Evolutionary conservation across 2,113 vertebrate genomes (phyloP), one percentile per base, ranked within the genome.

Genomic region (Poeciliopsis prolifica): DNA sequence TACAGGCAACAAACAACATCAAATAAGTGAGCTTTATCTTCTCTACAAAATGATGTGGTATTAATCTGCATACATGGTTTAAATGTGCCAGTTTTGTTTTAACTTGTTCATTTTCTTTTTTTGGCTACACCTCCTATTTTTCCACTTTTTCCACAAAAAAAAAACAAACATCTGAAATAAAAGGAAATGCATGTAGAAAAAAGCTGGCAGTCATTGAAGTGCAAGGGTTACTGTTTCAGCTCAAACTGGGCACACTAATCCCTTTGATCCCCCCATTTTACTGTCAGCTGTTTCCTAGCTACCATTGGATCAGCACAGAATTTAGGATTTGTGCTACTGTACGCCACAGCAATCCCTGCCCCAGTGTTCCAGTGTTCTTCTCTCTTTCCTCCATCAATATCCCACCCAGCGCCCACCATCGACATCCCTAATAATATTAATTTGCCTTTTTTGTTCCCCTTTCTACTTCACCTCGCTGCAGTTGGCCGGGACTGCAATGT

Each of bases 201-300:
- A 81, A 81, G 80, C 78, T 79, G 66, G 82, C 70, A 72, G 79
- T 63, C 72, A 68, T 78, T 79, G 86, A 77, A 79, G 78, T 75
- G 83, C 85, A 85, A 78, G 90, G 90, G 91, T 88, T 89, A 86
- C 80, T 82, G 88, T 92, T 91, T 87, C 77, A 85, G 85, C 86
- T 91, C 86, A 85, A 91, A 90, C 87, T 82, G 88, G 88, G 80
- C 85, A 75, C 75, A 31, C 81, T 91, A 93, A 93, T 93, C 91
- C 85, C 82, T 89, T 80, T 94, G 91, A 94, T 91, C 89, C 92
- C 90, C 83, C 91, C 89, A 87, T 93, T 92, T 92, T 90, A 92
- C 90, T 85, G 92, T 94, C 91, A 92, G 89, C 92, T 92, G 90
- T 93, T 93, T 93, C 90, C 90, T 87, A 90, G 89, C 90, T 90